A percentile compares a stretch with the other conserved stretches of the same genome.
Conservation (phyloP, 2,888 invertebrate genomes). For the Apocheima hispidaria region DNA sequence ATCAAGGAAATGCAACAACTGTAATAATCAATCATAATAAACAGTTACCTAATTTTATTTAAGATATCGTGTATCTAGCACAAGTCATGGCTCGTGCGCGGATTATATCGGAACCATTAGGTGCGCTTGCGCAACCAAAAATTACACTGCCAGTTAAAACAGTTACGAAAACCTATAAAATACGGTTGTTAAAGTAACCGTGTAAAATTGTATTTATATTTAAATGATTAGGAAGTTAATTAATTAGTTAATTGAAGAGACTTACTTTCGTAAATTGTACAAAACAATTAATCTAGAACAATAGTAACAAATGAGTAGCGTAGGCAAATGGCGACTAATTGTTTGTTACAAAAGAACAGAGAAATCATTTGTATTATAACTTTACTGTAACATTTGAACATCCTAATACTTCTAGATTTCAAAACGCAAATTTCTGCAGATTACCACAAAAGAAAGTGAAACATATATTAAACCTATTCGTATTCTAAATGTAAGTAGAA, state of each 20-base stretch:
- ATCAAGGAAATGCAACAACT: conserved; percentile 13
- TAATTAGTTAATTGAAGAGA: too few species aligned
- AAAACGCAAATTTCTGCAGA: conserved; percentile 9
- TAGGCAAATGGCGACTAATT: too few species aligned
- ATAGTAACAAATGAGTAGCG: too few species aligned
- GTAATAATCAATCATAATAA: conserved; percentile 20
- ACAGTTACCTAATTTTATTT: conserved; percentile 18
- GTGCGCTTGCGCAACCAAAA: conserved; percentile 29
- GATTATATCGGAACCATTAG: conserved; percentile 30
- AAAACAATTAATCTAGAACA: too few species aligned
- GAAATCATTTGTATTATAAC: too few species aligned
- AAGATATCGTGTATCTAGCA: conserved; percentile 20
- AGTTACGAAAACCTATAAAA: conserved; percentile 33
- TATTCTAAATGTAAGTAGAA: conserved; percentile 53
- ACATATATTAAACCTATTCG: conserved; percentile 53
- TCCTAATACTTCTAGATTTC: not conserved
- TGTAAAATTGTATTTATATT: not conserved
- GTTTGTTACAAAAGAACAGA: too few species aligned
- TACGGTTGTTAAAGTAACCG: conserved; percentile 16
- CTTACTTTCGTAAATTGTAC: too few species aligned
- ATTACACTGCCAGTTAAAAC: conserved; percentile 28
- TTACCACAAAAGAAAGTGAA: conserved; percentile 49
- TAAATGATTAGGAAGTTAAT: not conserved
- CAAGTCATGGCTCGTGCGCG: conserved; percentile 20
- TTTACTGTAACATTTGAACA: not conserved